These are phyloP conservation scores for Zygaena filipendulae DNA, from an alignment of 2,888 invertebrate genomes.

Conservation along the genomic window DNA sequence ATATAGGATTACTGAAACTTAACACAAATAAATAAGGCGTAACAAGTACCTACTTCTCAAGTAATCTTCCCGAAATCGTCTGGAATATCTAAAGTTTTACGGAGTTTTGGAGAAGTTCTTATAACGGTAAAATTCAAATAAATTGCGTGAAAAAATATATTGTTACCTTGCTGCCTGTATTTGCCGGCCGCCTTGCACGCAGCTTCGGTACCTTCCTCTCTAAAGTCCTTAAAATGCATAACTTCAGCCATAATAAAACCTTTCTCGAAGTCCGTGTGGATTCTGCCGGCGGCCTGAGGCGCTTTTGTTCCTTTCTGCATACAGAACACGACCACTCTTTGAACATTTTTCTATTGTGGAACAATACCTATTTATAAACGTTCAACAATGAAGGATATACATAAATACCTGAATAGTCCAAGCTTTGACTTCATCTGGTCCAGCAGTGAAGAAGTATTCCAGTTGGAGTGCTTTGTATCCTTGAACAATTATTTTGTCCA, in stretches of 20 bases:
- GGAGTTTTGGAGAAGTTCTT: no score
- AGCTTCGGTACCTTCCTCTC: slow-evolving; percentile 93
- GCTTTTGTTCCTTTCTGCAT: slow-evolving; percentile 95
- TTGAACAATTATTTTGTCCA: slow-evolving; percentile 97
- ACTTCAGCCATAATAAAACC: slow-evolving; percentile 99
- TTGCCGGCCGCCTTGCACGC: slow-evolving; percentile 96
- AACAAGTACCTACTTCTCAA: no score
- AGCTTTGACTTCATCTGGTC: slow-evolving; percentile 98
- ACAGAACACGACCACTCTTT: neutral
- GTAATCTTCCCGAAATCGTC: no score
- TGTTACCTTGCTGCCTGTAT: slow-evolving; percentile 98
- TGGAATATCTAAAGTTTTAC: no score
- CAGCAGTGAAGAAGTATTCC: slow-evolving; percentile 98
- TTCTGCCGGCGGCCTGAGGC: slow-evolving; percentile 97
- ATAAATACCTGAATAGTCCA: slow-evolving; percentile 94
- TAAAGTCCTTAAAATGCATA: slow-evolving; percentile 98
- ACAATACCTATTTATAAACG: neutral
- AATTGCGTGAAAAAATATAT: no score
- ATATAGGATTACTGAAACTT: no score
- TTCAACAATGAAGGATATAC: neutral
- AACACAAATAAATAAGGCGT: no score
- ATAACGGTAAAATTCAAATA: no score
- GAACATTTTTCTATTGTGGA: neutral
- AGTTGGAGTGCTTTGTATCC: slow-evolving; percentile 97
- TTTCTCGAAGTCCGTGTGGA: slow-evolving; percentile 99